Conservation (phyloP, 35 echinoderm and acorn worm species). For the Apostichopus japonicus region DNA sequence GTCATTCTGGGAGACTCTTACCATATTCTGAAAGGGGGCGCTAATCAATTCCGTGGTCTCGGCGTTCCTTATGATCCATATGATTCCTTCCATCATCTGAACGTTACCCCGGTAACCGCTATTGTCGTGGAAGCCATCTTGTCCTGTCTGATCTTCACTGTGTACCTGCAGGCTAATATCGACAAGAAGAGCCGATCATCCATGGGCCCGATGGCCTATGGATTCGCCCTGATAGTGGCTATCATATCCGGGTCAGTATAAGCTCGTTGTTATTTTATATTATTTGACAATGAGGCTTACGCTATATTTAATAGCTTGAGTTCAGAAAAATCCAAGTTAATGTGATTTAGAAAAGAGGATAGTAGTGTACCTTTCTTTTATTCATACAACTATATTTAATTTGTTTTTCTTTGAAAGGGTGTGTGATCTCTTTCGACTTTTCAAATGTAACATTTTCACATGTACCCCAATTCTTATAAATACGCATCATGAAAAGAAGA, state of each 20-base stretch:
- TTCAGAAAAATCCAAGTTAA: too few relatives aligned
- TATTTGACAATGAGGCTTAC: too few relatives aligned
- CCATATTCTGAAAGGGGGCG: slow-evolving; percentile 82
- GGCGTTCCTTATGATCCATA: slow-evolving; percentile 87
- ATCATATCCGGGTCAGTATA: slow-evolving; percentile 81
- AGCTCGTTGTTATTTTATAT: too few relatives aligned
- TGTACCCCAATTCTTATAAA: too few relatives aligned
- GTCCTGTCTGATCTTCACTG: slow-evolving; percentile 80
- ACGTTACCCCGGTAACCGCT: slow-evolving; percentile 79
- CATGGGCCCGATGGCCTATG: slow-evolving; percentile 87
- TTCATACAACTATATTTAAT: too few relatives aligned
- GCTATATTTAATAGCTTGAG: too few relatives aligned
- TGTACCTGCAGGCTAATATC: slow-evolving; percentile 83
- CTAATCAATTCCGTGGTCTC: slow-evolving; percentile 84
- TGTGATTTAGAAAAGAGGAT: too few relatives aligned
- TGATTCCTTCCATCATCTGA: slow-evolving; percentile 78
- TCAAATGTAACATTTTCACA: too few relatives aligned
- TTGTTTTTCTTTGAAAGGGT: too few relatives aligned
- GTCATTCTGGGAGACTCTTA: slow-evolving; percentile 81
- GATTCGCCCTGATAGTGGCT: slow-evolving; percentile 80
- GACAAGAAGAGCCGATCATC: slow-evolving; percentile 71
- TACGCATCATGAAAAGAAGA: too few relatives aligned
- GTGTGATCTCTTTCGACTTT: too few relatives aligned
- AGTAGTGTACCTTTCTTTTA: too few relatives aligned
- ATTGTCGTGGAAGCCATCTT: slow-evolving; percentile 83